These are phyloP conservation scores for Drosophila kambysellisi DNA, from an alignment of 2,888 invertebrate species.

Conservation along the genomic window DNA sequence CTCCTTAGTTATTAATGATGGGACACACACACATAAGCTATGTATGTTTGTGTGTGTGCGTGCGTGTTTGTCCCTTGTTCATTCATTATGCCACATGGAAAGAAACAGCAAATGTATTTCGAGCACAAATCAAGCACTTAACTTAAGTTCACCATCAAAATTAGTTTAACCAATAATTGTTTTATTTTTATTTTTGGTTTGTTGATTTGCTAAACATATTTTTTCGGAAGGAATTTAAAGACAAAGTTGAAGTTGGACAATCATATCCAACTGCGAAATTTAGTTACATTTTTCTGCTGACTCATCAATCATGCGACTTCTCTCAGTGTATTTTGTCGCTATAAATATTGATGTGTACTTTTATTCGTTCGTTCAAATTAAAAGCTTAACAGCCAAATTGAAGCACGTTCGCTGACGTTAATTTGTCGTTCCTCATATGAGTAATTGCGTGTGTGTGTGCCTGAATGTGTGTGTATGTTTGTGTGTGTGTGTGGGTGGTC, in stretches of 20 bases:
- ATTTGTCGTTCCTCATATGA: slow-evolving; percentile 61
- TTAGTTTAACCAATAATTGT: not conserved
- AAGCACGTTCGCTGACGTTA: slow-evolving; percentile 67
- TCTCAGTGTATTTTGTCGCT: slow-evolving; percentile 21
- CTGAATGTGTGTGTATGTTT: not conserved
- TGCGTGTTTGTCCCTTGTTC: slow-evolving; percentile 5
- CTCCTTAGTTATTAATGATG: slow-evolving; percentile 63
- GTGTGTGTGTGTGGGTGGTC: not conserved
- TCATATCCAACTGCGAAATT: not conserved
- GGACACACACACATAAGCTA: not conserved
- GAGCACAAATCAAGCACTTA: slow-evolving; percentile 12
- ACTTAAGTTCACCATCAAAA: slow-evolving; percentile 10
- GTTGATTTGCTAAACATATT: not conserved
- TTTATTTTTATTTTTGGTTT: not conserved
- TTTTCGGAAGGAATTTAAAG: not conserved
- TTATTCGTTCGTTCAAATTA: slow-evolving; percentile 42
- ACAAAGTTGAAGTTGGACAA: not conserved
- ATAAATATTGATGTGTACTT: slow-evolving; percentile 30
- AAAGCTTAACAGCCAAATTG: slow-evolving; percentile 66
- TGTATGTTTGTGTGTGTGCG: not conserved
- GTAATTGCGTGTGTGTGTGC: slow-evolving; percentile 39
- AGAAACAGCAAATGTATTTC: slow-evolving; percentile 4
- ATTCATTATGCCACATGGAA: slow-evolving; percentile 21
- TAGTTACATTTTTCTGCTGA: not conserved
- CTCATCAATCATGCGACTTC: slow-evolving; percentile 11